Conservation (phyloP, 1,140 invertebrate genomes). For the Euwallacea similis region DNA sequence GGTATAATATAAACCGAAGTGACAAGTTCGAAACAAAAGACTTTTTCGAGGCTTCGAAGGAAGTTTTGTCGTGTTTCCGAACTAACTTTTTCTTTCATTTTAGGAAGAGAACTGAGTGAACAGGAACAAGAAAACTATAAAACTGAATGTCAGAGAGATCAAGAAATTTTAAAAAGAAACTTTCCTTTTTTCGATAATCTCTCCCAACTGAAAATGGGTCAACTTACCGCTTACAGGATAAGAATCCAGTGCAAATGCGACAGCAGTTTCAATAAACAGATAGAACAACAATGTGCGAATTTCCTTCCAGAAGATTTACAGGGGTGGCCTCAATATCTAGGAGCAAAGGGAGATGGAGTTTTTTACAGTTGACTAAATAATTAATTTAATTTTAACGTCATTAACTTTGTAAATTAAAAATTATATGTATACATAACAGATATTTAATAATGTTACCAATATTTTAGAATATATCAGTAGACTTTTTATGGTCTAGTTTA, state of each 20-base stretch:
- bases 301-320: constrained; percentile 56
- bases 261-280: constrained; percentile 19
- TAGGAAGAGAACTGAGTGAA: no score
- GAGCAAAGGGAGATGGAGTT: constrained; percentile 56
- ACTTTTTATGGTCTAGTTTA: no score
- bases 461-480: no score
- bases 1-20: no score
- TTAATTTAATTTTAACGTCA: background rate
- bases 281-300: constrained; percentile 55
- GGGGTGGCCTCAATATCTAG: constrained; percentile 59
- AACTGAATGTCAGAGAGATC: constrained; percentile 54
- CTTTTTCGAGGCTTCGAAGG: no score
- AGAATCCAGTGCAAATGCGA: constrained; percentile 58
- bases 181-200: constrained; percentile 56
- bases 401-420: no score
- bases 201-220: constrained; percentile 55
- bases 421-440: no score
- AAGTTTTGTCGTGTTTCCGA: no score
- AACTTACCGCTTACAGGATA: constrained; percentile 62
- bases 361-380: constrained; percentile 45
- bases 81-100: no score
- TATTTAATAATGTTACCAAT: no score
- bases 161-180: constrained; percentile 50
- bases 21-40: no score
- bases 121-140: constrained; percentile 34